Evolutionary conservation across 2,113 vertebrate species (phyloP).

Genomic region (Condylura cristata): DNA sequence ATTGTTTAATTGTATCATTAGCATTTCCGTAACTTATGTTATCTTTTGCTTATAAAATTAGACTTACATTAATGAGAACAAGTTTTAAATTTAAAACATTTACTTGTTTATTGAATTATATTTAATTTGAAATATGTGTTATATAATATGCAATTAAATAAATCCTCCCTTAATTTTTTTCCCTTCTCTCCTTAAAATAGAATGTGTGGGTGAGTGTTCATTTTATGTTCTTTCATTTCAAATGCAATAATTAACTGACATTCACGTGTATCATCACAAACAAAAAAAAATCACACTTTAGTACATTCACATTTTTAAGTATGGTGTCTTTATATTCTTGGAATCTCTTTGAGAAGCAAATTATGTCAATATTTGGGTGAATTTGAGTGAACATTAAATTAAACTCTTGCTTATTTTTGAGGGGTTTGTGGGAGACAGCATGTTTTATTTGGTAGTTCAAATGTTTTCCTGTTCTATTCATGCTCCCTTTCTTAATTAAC

Average conservation of each 20-base stretch:
- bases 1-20: neutral
- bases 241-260: neutral
- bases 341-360: conserved; percentile 28
- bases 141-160: neutral
- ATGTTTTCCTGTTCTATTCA: conserved; percentile 24
- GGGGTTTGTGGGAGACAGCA: neutral
- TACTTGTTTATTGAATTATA: neutral
- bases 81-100: conserved; percentile 1
- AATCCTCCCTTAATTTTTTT: neutral
- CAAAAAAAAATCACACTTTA: neutral
- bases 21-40: neutral
- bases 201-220: neutral
- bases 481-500: conserved; percentile 26
- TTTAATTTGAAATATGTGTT: neutral
- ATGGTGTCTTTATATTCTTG: neutral
- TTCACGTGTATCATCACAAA: neutral
- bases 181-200: neutral
- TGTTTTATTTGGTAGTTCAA: neutral
- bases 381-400: neutral
- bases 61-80: neutral
- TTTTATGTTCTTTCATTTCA: neutral
- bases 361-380: neutral
- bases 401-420: neutral
- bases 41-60: neutral
- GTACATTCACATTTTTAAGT: neutral